phyloP scores from a whole-genome alignment of 2,888 invertebrate genomes.

The Cosmia trapezina region DNA sequence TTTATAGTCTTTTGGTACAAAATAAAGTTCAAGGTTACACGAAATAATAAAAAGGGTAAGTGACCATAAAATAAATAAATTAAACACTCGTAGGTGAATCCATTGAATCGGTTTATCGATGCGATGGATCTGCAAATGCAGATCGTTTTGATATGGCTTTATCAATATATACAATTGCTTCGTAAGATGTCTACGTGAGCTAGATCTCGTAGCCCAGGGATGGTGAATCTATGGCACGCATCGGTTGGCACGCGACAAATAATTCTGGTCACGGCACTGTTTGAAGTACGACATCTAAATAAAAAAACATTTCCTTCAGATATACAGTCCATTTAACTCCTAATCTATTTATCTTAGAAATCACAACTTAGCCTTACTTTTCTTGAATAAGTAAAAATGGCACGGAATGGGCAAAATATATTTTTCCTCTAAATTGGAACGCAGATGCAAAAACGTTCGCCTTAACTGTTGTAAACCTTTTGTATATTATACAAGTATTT shows the following conservation, averaged over 20 bases:
- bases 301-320: background rate
- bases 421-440: background rate
- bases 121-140: background rate
- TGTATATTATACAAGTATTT: background rate
- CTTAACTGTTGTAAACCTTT: constrained; percentile 3
- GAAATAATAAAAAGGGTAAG: background rate
- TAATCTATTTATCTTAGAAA: background rate
- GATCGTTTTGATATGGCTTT: background rate
- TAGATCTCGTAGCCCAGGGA: background rate
- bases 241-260: background rate
- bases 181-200: constrained; percentile 13
- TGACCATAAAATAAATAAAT: background rate
- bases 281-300: constrained; percentile 10
- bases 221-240: background rate
- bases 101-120: constrained; percentile 1
- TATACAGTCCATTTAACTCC: background rate
- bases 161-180: constrained; percentile 10
- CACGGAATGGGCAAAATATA: background rate
- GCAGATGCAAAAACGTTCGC: background rate
- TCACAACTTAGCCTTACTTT: background rate
- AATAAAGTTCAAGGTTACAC: constrained; percentile 9
- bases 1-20: constrained; percentile 6
- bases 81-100: background rate
- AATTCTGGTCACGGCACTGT: constrained; percentile 11
- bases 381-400: background rate